Evolutionary conservation across 1,140 invertebrate species (phyloP).

Genomic region (Nylanderia fulva): DNA sequence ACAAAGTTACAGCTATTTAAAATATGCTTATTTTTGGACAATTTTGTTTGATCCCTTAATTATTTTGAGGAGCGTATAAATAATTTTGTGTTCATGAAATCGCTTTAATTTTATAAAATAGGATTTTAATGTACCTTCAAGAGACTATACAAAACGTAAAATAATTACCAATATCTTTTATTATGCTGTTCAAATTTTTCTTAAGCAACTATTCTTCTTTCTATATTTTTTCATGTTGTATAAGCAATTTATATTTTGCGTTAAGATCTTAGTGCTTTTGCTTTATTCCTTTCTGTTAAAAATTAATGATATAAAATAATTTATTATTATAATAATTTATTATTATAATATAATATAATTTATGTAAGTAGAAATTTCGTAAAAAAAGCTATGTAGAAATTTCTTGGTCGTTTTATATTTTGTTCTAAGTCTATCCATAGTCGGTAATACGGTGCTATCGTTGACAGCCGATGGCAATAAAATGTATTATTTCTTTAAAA

Average conservation of each 20-base stretch:
- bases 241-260: not conserved
- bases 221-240: not conserved
- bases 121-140: not conserved
- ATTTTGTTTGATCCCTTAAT: too few species aligned
- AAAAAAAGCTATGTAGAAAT: not conserved
- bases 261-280: not conserved
- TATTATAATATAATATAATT: not conserved
- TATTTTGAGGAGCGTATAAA: too few species aligned
- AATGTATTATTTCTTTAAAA: slow-evolving; percentile 2
- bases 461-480: slow-evolving; percentile 59
- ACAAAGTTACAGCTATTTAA: too few species aligned
- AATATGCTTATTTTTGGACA: too few species aligned
- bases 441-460: slow-evolving; percentile 53
- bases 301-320: not conserved
- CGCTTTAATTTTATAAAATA: not conserved
- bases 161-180: not conserved
- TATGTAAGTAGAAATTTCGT: not conserved
- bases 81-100: not conserved
- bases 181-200: not conserved
- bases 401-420: not conserved
- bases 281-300: not conserved
- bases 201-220: not conserved
- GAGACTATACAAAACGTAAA: not conserved
- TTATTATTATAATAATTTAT: not conserved
- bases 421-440: slow-evolving; percentile 46